Percentiles rank a stretch among this genome's conserved stretches.
Evolutionary conservation across 2,797 vertebrate genomes (phyloP).

Genomic region (Otus scops): DNA sequence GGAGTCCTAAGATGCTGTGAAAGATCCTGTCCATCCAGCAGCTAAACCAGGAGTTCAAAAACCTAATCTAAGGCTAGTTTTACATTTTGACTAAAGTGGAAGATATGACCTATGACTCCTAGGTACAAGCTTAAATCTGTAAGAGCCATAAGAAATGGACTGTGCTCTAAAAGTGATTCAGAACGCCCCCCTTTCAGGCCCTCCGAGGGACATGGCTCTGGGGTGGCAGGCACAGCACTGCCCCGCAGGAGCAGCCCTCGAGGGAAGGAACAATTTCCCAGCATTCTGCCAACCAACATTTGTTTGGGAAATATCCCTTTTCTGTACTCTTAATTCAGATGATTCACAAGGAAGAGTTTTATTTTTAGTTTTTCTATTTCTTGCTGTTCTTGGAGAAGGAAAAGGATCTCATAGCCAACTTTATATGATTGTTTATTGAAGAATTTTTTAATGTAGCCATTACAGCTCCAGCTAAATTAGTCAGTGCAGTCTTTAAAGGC

Average conservation of each 20-base stretch:
- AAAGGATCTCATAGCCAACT: neutral
- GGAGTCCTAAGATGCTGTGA: neutral
- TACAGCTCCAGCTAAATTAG: constrained; percentile 3
- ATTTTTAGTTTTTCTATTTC: constrained; percentile 14
- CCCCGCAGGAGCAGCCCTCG: accelerated
- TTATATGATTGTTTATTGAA: neutral
- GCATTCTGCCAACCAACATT: neutral
- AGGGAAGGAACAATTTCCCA: neutral
- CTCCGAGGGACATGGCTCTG: accelerated
- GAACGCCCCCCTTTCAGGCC: neutral
- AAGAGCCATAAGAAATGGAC: neutral
- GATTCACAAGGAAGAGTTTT: neutral
- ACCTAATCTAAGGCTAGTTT: neutral
- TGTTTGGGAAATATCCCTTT: neutral
- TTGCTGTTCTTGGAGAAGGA: neutral
- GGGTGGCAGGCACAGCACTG: neutral
- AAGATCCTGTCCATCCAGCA: neutral
- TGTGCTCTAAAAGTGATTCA: neutral
- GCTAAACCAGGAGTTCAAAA: neutral
- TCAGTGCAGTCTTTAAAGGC: neutral
- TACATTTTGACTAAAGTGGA: neutral
- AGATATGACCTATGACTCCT: neutral
- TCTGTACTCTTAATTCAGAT: neutral
- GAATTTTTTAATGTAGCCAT: neutral
- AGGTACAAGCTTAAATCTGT: neutral